These are phyloP conservation scores for silkworm (Bombyx mori) DNA, from an alignment of 1,140 invertebrate genomes.

Conservation along the genomic window ASM3026992v2 NC_085116.1:4507501-4508000, in stretches of 20 bases:
- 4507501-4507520: no score
- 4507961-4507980: conserved; percentile 42
- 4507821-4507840: conserved; percentile 85
- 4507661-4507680: conserved; percentile 11
- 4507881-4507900: conserved; percentile 83
- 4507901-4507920: conserved; percentile 75
- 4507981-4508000: conserved; percentile 27
- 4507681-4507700: conserved; percentile 20
- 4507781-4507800: conserved; percentile 86
- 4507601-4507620: no score
- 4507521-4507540: no score
- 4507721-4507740: conserved; percentile 46
- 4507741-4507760: conserved; percentile 30
- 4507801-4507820: conserved; percentile 84
- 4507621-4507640: background rate
- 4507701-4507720: conserved; percentile 58
- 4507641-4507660: conserved; percentile 15
- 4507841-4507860: conserved; percentile 81
- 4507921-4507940: conserved; percentile 30
- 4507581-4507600: no score
- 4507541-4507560: no score
- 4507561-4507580: no score
- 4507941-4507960: conserved; percentile 43
- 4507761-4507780: conserved; percentile 74
- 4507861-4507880: conserved; percentile 82